phyloP scores from a whole-genome alignment of 2,113 vertebrate species.

The Gambusia holbrooki region DNA sequence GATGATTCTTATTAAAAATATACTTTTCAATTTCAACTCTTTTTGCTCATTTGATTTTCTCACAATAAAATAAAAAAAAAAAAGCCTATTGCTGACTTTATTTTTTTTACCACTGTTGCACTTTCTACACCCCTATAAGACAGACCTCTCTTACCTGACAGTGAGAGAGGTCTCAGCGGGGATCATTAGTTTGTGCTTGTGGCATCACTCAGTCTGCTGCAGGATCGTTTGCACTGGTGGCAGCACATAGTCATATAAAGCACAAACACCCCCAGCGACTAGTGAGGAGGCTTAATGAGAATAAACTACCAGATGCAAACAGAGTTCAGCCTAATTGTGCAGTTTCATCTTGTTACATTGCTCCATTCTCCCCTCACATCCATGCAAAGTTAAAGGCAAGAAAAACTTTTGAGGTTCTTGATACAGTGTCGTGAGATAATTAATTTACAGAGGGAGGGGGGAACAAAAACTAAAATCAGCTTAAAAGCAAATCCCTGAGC shows the following conservation, averaged over 20 bases:
- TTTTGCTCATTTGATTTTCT: background rate
- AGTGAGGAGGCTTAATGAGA: slow-evolving; percentile 59
- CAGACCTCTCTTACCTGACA: background rate
- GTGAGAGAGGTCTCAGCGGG: slow-evolving; percentile 57
- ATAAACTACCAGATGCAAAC: slow-evolving; percentile 41
- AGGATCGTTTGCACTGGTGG: slow-evolving; percentile 52
- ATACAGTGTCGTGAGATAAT: slow-evolving; percentile 13
- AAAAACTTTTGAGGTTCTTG: slow-evolving; percentile 41
- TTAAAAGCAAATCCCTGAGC: slow-evolving; percentile 51
- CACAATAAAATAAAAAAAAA: background rate
- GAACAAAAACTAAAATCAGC: slow-evolving; percentile 43
- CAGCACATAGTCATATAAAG: slow-evolving; percentile 20
- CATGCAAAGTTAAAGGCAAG: background rate
- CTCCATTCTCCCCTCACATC: background rate
- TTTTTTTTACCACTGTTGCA: slow-evolving; percentile 1
- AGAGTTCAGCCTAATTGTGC: slow-evolving; percentile 19
- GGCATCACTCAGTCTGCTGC: slow-evolving; percentile 30
- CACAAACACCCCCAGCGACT: slow-evolving; percentile 28
- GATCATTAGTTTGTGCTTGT: slow-evolving; percentile 59
- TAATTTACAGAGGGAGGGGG: slow-evolving; percentile 31
- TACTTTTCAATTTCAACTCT: background rate
- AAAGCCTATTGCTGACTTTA: background rate
- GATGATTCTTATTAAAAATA: no score
- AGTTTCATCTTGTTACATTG: background rate
- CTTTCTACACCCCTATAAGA: slow-evolving; percentile 55